Percentiles rank a stretch among this genome's conserved stretches.
Evolutionary conservation across 2,113 vertebrate species (phyloP).

Genomic region (Protobothrops mucrosquamatus): DNA sequence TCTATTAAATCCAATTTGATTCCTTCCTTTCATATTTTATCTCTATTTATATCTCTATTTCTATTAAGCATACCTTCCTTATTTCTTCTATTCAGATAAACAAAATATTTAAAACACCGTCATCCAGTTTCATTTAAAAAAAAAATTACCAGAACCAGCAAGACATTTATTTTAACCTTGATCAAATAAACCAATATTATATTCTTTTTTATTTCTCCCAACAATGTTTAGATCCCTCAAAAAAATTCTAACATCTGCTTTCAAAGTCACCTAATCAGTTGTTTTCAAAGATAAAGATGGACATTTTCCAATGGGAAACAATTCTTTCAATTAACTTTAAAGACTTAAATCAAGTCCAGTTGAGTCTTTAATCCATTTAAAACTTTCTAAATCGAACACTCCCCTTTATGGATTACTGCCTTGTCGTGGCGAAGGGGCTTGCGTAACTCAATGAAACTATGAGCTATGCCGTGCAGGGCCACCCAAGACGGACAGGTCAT

Average conservation of each 20-base stretch:
- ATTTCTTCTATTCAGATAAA: background rate
- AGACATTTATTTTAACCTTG: background rate
- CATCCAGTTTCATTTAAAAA: background rate
- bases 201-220: background rate
- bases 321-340: background rate
- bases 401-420: too few species aligned
- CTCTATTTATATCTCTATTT: background rate
- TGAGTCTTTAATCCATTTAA: background rate
- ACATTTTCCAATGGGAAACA: background rate
- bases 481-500: too few species aligned
- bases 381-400: background rate
- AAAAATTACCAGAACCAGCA: background rate
- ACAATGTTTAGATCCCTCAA: background rate
- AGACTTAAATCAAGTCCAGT: background rate
- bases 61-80: background rate
- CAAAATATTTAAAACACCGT: background rate
- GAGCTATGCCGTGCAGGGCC: too few species aligned
- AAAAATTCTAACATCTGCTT: background rate
- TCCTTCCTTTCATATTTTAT: background rate
- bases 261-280: background rate
- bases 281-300: background rate
- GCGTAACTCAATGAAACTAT: too few species aligned
- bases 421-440: too few species aligned
- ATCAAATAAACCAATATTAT: background rate
- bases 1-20: background rate